Conservation (phyloP, 2,797 vertebrate genomes). For the Sebastes flavidus region DNA sequence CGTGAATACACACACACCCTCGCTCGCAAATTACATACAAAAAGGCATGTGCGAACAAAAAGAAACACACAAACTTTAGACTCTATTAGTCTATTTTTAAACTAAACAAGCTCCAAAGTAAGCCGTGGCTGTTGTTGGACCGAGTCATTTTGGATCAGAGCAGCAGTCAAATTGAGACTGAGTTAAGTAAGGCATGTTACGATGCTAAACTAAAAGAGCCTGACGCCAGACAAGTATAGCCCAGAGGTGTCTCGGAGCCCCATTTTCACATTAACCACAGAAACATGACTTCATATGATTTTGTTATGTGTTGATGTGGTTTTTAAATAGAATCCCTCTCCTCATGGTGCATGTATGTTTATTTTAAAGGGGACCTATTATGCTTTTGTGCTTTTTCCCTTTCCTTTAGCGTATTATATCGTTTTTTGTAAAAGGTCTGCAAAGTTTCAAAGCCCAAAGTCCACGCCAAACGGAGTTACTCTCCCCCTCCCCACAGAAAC, state of each 20-base stretch:
- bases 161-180: conserved; percentile 65
- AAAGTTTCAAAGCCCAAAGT: too few relatives aligned
- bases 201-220: conserved; percentile 34
- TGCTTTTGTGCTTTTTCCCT: too few relatives aligned
- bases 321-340: neutral
- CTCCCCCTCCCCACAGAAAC: too few relatives aligned
- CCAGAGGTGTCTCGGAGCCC: conserved; percentile 1
- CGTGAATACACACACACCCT: conserved; percentile 6
- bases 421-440: too few relatives aligned
- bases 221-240: conserved; percentile 47
- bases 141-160: conserved; percentile 42
- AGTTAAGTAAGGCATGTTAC: conserved; percentile 62
- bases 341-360: neutral
- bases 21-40: conserved; percentile 23
- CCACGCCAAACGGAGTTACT: too few relatives aligned
- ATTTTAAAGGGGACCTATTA: neutral
- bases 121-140: conserved; percentile 47
- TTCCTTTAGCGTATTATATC: too few relatives aligned
- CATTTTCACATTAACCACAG: conserved; percentile 23
- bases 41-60: conserved; percentile 9
- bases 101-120: conserved; percentile 39
- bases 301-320: conserved; percentile 3
- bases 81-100: conserved; percentile 58
- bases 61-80: conserved; percentile 27
- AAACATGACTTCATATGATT: conserved; percentile 30